phyloP scores from a whole-genome alignment of 1,140 invertebrate species.

The Microplitis mediator region DNA sequence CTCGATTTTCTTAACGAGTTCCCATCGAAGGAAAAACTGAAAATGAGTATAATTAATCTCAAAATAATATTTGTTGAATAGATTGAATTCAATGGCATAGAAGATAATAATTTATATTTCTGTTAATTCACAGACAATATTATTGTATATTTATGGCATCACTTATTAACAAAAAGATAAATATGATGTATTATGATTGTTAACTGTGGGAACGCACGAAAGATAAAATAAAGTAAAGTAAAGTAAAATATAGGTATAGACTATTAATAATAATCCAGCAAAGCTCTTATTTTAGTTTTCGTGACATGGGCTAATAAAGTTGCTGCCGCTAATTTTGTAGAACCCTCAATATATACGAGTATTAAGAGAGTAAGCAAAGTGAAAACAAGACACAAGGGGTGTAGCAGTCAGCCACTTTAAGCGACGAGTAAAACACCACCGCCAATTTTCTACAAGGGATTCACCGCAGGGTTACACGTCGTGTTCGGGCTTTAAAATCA shows the following conservation, averaged over 20 bases:
- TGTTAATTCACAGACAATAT: no score
- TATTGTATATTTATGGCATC: no score
- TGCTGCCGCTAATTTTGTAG: slow-evolving; percentile 47
- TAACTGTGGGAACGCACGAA: slow-evolving; percentile 22
- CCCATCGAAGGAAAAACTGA: no score
- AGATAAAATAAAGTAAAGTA: background rate
- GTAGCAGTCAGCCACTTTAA: background rate
- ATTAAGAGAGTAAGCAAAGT: background rate
- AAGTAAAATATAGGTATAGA: background rate
- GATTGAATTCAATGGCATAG: background rate
- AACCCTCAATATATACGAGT: slow-evolving; percentile 30
- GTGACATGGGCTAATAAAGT: slow-evolving; percentile 50
- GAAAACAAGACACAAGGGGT: background rate
- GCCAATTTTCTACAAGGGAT: background rate
- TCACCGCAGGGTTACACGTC: background rate
- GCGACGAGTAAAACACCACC: no score
- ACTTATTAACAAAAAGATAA: background rate
- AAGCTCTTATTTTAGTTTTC: slow-evolving; percentile 23
- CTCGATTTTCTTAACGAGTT: no score
- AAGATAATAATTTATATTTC: background rate
- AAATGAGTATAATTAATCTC: no score
- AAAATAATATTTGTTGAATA: background rate
- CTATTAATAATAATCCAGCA: background rate
- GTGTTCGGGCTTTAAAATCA: slow-evolving; percentile 33
- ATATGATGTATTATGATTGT: background rate